Base-by-base conservation (phyloP, 2,888 invertebrate genomes). In the Epiperipatus broadwayi region DNA sequence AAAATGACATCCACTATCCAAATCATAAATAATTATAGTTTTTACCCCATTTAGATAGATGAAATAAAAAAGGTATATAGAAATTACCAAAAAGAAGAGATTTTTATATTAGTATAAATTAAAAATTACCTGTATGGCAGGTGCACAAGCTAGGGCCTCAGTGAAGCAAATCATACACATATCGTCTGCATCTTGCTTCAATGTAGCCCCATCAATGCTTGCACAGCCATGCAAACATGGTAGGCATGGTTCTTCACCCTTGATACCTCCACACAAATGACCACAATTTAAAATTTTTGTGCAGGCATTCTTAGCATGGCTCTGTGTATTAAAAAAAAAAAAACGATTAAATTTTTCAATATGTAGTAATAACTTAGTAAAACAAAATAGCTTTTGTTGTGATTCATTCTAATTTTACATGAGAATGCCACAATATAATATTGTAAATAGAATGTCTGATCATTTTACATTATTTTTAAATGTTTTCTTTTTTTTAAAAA, bases 131-230 rank as follows among this genome's bases (percentile, higher is more conserved):
- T 81, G 80, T 53, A 93, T 72, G 2, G 91, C 81, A 7, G 95
- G 95, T 1, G 93, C 91, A 46, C 83, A 87, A 21, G 87, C 80
- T 29, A 95, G 64, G 1, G 93, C 87, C 58, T 95, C 95, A 0
- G 89, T 87, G 62, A 95, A 95, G 59, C 95, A 95, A 50, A 95
- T 85, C 84, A 95, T 93, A 62, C 95, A 95, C 85, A 95, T 89
- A 57, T 95, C 95, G 53, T 95, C 95, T 0, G 85, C 85, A 58
- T 95, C 95, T 60, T 95, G 95, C 12, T 83, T 76, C 36, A 93
- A 65, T 8, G 50, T 43, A 7, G 42, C 33, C 27, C 53, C 53
- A 35, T 51, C 51, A 40, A 43, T 41, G 1, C 46, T 42, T 18
- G 50, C 63, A 54, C 91, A 91, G 2, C 87, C 77, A 50, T 78